phyloP scores from a whole-genome alignment of 2,113 vertebrate genomes.

The Muntiacus reevesi region DNA sequence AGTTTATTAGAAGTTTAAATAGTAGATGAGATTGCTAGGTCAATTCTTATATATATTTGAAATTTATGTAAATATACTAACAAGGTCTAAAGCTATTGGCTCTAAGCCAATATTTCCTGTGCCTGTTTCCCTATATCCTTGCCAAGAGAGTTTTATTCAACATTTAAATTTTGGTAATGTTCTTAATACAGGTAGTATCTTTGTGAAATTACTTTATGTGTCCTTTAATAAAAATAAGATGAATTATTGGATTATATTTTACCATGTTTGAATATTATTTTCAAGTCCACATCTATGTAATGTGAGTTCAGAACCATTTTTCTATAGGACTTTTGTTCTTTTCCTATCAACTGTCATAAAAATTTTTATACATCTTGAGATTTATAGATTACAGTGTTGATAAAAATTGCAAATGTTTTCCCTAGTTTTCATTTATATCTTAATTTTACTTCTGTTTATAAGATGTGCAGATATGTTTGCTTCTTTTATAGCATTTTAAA shows the following conservation, averaged over 20 bases:
- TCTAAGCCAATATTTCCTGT: background rate
- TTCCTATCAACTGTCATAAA: background rate
- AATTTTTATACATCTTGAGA: background rate
- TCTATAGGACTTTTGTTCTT: background rate
- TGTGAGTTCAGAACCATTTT: background rate
- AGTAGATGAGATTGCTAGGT: background rate
- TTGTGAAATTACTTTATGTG: background rate
- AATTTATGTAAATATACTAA: background rate
- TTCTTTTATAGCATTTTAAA: background rate
- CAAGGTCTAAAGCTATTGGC: background rate
- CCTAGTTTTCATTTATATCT: background rate
- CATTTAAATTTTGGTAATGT: background rate
- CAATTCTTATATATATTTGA: background rate
- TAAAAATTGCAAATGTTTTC: background rate
- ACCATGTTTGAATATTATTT: background rate
- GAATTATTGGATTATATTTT: background rate
- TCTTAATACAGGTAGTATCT: background rate
- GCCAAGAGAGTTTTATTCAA: background rate
- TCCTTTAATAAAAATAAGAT: background rate
- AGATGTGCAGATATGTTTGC: background rate
- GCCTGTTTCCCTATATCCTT: background rate
- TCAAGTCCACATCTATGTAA: background rate
- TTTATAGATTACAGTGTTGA: background rate
- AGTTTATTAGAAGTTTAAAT: background rate
- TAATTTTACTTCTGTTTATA: background rate